Percentiles rank a stretch among this genome's conserved stretches.
Conservation (phyloP, 2,888 invertebrate species). For the Sceliomorpha sp. region DNA sequence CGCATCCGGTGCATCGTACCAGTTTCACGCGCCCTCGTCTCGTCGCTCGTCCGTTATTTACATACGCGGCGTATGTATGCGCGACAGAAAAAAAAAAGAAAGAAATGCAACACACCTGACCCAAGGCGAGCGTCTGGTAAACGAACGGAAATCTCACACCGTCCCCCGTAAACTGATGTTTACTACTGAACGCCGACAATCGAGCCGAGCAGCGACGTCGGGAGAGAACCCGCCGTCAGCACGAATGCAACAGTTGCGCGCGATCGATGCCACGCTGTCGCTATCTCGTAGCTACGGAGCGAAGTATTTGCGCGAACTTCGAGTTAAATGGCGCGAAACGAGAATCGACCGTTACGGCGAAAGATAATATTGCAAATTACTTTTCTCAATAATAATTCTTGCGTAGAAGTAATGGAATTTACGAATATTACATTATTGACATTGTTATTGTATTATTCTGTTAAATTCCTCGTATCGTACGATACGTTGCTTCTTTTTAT, state of each 20-base stretch:
- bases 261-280: not conserved
- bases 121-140: not conserved
- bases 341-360: no score
- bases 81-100: not conserved
- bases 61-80: slow-evolving; percentile 5
- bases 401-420: no score
- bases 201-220: slow-evolving; percentile 29
- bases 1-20: slow-evolving; percentile 11
- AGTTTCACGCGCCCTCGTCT: not conserved
- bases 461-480: no score
- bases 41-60: not conserved
- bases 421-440: no score
- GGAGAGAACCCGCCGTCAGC: slow-evolving; percentile 5
- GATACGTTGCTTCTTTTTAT: no score
- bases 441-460: no score
- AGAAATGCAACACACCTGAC: no score
- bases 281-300: slow-evolving; percentile 8
- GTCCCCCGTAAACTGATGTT: slow-evolving; percentile 44
- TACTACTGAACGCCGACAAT: slow-evolving; percentile 46
- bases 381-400: no score
- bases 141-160: slow-evolving; percentile 8
- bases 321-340: no score
- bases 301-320: no score
- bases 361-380: no score
- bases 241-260: slow-evolving; percentile 41